phyloP scores from a whole-genome alignment of 2,113 vertebrate species.

The Engystomops pustulosus region DNA sequence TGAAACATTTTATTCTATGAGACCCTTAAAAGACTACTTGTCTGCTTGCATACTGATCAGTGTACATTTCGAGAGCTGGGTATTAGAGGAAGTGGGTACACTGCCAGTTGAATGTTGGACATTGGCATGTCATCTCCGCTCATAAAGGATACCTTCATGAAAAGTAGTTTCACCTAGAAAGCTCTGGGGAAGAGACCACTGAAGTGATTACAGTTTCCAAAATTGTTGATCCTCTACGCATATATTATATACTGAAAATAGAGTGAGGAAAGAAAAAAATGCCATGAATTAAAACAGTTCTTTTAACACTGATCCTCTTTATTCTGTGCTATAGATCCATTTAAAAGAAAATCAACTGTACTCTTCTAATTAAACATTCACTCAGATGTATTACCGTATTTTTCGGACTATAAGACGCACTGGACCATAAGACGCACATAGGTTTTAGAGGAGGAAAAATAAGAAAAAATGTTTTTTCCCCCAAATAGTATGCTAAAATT shows the following conservation, averaged over 20 bases:
- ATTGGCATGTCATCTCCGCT: conserved; percentile 34
- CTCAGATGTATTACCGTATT: too few relatives aligned
- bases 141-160: conserved; percentile 63
- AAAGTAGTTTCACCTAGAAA: conserved; percentile 51
- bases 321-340: conserved; percentile 13
- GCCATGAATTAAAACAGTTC: conserved; percentile 60
- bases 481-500: too few relatives aligned
- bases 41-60: conserved; percentile 61
- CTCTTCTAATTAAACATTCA: conserved; percentile 34
- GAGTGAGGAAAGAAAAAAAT: conserved; percentile 59
- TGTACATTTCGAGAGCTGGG: conserved; percentile 66
- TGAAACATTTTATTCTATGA: background rate
- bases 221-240: conserved; percentile 60
- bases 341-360: conserved; percentile 7
- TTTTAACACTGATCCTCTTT: conserved; percentile 56
- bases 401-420: too few relatives aligned
- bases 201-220: conserved; percentile 61
- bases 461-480: too few relatives aligned
- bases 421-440: too few relatives aligned
- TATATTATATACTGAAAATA: conserved; percentile 61
- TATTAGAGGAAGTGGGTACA: conserved; percentile 58
- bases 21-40: conserved; percentile 63
- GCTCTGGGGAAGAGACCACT: conserved; percentile 14
- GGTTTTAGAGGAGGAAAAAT: too few relatives aligned
- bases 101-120: conserved; percentile 58